Percentiles rank a stretch among this genome's conserved stretches.
Evolutionary conservation across 2,113 vertebrate species (phyloP).

Genomic region (Muntiacus reevesi): DNA sequence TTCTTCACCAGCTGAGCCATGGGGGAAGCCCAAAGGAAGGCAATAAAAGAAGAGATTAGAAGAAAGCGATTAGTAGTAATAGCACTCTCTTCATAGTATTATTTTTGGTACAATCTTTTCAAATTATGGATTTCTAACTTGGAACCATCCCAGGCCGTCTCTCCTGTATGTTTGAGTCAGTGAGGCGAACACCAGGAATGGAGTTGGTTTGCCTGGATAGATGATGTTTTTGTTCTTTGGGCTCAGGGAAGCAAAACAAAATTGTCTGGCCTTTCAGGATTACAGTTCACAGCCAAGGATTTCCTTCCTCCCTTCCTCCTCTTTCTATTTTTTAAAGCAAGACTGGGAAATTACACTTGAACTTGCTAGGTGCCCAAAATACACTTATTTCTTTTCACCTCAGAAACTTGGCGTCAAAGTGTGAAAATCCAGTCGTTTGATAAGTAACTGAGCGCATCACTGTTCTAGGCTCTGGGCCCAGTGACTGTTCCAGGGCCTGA

Average conservation of each 20-base stretch:
- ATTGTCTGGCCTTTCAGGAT: neutral
- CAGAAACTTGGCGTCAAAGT: neutral
- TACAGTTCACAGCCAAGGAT: neutral
- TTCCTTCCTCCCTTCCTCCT: neutral
- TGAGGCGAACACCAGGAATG: neutral
- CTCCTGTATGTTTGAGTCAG: neutral
- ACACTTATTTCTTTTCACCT: neutral
- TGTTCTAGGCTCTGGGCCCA: too few species aligned
- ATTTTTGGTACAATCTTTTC: neutral
- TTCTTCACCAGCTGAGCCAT: neutral
- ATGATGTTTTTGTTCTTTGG: neutral
- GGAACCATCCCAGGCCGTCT: neutral
- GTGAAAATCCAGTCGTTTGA: neutral
- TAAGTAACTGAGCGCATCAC: neutral
- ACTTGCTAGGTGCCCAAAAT: neutral
- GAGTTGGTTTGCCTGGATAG: neutral
- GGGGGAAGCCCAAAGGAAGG: neutral
- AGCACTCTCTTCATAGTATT: neutral
- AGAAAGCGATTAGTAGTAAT: neutral
- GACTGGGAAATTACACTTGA: neutral
- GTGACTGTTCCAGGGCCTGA: neutral
- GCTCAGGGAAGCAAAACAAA: neutral
- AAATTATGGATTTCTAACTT: neutral
- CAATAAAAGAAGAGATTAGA: neutral
- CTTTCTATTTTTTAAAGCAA: neutral